These are phyloP conservation scores for Telenomus remus DNA, from an alignment of 1,140 invertebrate species.

Conservation along the genomic window DNA sequence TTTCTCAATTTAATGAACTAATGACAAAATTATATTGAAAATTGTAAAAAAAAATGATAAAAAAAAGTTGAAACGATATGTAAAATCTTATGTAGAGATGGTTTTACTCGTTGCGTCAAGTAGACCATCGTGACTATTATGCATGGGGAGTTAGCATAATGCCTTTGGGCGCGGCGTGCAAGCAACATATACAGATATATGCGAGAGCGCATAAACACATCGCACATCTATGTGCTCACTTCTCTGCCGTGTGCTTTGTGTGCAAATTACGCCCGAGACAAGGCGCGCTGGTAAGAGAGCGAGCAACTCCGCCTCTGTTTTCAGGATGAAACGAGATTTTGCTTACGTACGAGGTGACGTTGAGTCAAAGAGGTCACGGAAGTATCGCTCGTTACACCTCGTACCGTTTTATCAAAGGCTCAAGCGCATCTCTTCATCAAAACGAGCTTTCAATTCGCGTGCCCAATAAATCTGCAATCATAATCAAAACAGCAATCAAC, in stretches of 20 bases:
- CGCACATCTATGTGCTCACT: slow-evolving; percentile 59
- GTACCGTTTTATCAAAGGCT: slow-evolving; percentile 49
- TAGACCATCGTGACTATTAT: too few relatives aligned
- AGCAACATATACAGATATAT: slow-evolving; percentile 51
- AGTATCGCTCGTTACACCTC: slow-evolving; percentile 55
- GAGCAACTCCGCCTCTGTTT: slow-evolving; percentile 57
- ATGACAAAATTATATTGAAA: too few relatives aligned
- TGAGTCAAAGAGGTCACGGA: slow-evolving; percentile 58
- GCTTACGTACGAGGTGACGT: slow-evolving; percentile 63
- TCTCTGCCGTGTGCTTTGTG: slow-evolving; percentile 69
- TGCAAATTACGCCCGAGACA: slow-evolving; percentile 71
- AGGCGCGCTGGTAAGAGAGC: slow-evolving; percentile 64
- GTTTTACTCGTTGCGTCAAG: slow-evolving; percentile 42
- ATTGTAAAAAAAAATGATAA: slow-evolving; percentile 8
- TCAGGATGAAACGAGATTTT: slow-evolving; percentile 64
- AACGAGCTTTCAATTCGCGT: slow-evolving; percentile 36
- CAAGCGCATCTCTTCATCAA: slow-evolving; percentile 45
- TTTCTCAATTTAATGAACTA: too few relatives aligned
- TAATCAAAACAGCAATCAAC: too few relatives aligned
- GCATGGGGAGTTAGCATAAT: slow-evolving; percentile 68
- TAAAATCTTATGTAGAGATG: slow-evolving; percentile 47
- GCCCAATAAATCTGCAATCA: too few relatives aligned
- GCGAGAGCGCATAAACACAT: slow-evolving; percentile 54
- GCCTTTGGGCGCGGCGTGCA: slow-evolving; percentile 57
- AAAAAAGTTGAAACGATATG: slow-evolving; percentile 11